Evolutionary conservation across 2,797 vertebrate species (phyloP), one percentile per base, ranked within the genome.

Genomic region (Paratrypauchen microcephalus): DNA sequence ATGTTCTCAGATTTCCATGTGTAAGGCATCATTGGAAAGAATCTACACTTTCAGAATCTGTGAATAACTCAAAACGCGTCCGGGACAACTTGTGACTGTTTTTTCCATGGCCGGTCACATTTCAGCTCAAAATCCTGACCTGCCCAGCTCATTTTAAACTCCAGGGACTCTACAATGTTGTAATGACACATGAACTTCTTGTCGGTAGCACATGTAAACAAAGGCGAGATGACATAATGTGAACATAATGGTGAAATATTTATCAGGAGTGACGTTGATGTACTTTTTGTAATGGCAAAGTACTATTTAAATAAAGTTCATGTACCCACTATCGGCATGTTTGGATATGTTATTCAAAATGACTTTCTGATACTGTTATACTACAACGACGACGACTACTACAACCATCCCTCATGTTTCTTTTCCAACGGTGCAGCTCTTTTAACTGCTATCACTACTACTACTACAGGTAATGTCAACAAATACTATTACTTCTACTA

Each of bases 221-320:
- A 78, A 48, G 32, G 41, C 54, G 61, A 71, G 61, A 63, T 45
- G 70, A 68, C 47, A 79, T 72, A 86, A 91, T 94, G 95, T 95
- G 95, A 96, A 94, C 92, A 94, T 95, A 93, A 92, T 91, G 94
- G 94, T 96, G 95, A 93, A 91, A 95, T 97, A 96, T 97, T 96
- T 96, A 97, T 96, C 96, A 94, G 92, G 93, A 90, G 93, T 96
- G 94, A 96, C 95, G 95, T 95, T 96, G 95, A 96, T 97, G 94
- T 96, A 96, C 93, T 94, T 93, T 95, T 92, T 96, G 93, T 94
- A 94, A 88, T 94, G 93, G 93, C 92, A 94, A 96, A 96, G 94
- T 94, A 96, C 94, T 96, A 96, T 98, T 98, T 97, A 98, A 93
- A 97, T 98, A 98, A 97, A 97, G 92, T 94, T 94, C 92, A 93